A percentile compares a stretch with the other conserved stretches of the same genome.
Conservation (phyloP, 2,113 vertebrate genomes). For the Cryptotis parvus region DNA sequence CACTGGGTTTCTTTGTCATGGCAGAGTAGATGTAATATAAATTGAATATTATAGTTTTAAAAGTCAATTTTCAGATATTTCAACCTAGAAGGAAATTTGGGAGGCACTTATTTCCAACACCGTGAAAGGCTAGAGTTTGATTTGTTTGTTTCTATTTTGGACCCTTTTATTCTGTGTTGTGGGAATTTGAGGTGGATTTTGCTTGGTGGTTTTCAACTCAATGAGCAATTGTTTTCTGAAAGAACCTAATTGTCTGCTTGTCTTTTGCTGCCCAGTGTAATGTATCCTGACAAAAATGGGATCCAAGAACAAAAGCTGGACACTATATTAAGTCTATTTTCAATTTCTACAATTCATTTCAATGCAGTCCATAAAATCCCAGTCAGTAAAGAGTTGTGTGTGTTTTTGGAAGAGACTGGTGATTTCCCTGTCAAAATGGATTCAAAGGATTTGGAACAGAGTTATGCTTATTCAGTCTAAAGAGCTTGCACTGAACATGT, state of each 20-base stretch:
- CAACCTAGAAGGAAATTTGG: slow-evolving; percentile 15
- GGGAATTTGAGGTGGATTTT: background rate
- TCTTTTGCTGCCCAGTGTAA: background rate
- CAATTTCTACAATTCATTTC: background rate
- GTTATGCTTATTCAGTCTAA: no score
- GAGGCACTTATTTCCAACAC: background rate
- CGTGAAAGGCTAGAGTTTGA: background rate
- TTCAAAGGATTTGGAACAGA: background rate
- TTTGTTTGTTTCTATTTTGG: background rate
- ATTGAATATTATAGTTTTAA: slow-evolving; percentile 38
- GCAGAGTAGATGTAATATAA: slow-evolving; percentile 30
- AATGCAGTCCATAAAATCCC: background rate
- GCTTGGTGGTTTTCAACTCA: background rate
- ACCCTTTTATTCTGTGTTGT: background rate
- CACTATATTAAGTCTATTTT: background rate
- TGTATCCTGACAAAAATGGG: slow-evolving; percentile 21
- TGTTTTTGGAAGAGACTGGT: background rate
- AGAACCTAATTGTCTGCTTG: background rate
- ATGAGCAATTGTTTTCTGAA: slow-evolving; percentile 11
- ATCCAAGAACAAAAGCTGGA: background rate
- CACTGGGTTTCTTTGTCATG: slow-evolving; percentile 33
- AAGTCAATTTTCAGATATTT: slow-evolving; percentile 50
- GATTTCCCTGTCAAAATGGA: background rate
- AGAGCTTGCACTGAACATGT: background rate
- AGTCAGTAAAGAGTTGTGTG: background rate